phyloP scores from a whole-genome alignment of 2,113 vertebrate genomes.

The Paramormyrops kingsleyae region DNA sequence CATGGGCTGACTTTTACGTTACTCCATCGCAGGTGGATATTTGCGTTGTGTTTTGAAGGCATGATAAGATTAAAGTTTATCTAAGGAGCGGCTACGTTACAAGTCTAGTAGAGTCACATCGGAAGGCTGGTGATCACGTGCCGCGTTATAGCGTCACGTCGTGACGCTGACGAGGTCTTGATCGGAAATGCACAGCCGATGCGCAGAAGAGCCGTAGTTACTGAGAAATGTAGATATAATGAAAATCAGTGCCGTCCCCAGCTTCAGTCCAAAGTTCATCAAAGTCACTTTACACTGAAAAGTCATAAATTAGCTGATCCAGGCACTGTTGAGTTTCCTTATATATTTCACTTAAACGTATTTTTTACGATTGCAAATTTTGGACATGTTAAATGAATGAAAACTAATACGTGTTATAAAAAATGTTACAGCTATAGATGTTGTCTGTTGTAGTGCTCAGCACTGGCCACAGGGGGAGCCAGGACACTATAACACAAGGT shows the following conservation, averaged over 20 bases:
- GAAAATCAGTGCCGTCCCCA: not conserved
- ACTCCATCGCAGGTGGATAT: not conserved
- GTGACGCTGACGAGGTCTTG: not conserved
- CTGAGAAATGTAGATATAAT: not conserved
- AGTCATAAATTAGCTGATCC: not conserved
- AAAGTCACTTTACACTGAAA: not conserved
- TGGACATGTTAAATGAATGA: not conserved
- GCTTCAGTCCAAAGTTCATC: not conserved
- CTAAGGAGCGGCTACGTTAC: not conserved
- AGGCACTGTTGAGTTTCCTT: not conserved
- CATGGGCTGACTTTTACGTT: not conserved
- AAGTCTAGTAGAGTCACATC: not conserved
- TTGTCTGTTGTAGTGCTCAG: not conserved
- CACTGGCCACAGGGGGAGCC: slow-evolving; percentile 7
- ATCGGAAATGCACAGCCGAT: not conserved
- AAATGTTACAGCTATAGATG: not conserved
- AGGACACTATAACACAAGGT: not conserved
- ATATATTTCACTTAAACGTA: not conserved
- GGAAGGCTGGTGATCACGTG: not conserved
- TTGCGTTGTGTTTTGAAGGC: not conserved
- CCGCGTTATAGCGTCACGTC: not conserved
- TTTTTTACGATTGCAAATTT: not conserved
- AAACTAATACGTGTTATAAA: not conserved
- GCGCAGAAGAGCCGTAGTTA: not conserved
- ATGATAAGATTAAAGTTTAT: slow-evolving; percentile 15